phyloP scores from a whole-genome alignment of 2,797 vertebrate species.

The Tapera naevia region DNA sequence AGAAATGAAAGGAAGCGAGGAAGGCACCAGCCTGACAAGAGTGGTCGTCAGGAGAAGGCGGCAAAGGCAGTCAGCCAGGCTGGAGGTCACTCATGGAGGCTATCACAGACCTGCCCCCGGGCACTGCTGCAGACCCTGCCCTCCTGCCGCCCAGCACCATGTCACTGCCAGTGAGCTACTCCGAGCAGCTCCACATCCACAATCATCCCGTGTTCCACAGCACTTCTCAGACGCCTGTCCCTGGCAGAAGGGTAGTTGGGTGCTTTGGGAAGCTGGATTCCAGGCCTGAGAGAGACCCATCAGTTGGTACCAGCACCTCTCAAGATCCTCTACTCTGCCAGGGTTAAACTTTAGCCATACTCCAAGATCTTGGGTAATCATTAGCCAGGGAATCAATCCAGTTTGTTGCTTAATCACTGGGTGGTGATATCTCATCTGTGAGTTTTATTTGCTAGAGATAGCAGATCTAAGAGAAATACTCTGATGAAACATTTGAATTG shows the following conservation, averaged over 20 bases:
- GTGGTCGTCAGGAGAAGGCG: neutral
- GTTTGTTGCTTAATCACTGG: neutral
- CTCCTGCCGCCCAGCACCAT: neutral
- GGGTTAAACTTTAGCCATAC: neutral
- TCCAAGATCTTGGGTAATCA: constrained; percentile 21
- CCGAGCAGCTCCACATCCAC: neutral
- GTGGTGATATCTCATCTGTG: neutral
- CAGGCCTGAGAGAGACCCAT: neutral
- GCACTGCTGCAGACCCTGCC: rapidly evolving
- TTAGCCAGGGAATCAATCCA: constrained; percentile 24
- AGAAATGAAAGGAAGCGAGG: neutral
- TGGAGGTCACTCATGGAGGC: neutral
- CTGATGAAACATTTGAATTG: neutral
- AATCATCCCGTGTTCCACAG: neutral
- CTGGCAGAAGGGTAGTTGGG: neutral
- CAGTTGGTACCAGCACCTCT: neutral
- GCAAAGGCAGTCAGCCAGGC: neutral
- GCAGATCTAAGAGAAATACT: constrained; percentile 6
- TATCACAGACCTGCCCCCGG: neutral
- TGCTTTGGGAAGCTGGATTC: neutral
- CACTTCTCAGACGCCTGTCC: neutral
- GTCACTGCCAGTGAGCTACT: neutral
- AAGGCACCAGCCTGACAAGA: neutral
- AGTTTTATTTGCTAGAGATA: constrained; percentile 55
- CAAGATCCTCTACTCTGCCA: neutral